Evolutionary conservation across 2,113 vertebrate genomes (phyloP).

Genomic region (Strigops habroptila): DNA sequence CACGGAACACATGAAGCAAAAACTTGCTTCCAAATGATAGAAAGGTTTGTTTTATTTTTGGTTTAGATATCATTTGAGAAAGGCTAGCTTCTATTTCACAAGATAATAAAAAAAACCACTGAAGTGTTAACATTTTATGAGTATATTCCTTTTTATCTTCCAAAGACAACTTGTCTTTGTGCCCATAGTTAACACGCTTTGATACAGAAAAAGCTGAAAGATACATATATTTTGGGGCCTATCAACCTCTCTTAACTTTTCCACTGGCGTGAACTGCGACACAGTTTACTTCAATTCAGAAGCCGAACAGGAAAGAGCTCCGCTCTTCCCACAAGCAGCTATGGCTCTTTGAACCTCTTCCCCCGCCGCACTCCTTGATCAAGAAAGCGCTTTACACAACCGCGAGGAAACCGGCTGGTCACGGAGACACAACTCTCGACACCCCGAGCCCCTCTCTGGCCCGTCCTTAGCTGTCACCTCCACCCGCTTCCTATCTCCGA

Average conservation of each 20-base stretch:
- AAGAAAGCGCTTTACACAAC: not conserved
- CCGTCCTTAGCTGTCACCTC: not conserved
- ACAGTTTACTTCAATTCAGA: not conserved
- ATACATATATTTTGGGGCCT: not conserved
- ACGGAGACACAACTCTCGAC: not conserved
- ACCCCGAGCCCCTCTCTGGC: accelerated
- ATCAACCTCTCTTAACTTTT: not conserved
- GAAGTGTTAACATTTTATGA: not conserved
- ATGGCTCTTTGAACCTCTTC: not conserved
- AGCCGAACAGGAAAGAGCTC: not conserved
- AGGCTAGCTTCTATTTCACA: not conserved
- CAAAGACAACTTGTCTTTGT: not conserved
- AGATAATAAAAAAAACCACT: not conserved
- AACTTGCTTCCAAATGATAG: not conserved
- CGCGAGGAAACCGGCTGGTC: not conserved
- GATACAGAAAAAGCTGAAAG: not conserved
- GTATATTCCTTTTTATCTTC: not conserved
- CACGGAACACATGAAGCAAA: not conserved
- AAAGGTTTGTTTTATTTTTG: not conserved
- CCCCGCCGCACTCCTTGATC: not conserved
- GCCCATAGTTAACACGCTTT: not conserved
- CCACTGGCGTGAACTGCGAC: not conserved
- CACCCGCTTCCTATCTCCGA: accelerated
- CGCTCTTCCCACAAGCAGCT: not conserved
- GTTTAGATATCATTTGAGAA: not conserved